Conservation (phyloP, 1,140 invertebrate species). For the Lithobius niger region DNA sequence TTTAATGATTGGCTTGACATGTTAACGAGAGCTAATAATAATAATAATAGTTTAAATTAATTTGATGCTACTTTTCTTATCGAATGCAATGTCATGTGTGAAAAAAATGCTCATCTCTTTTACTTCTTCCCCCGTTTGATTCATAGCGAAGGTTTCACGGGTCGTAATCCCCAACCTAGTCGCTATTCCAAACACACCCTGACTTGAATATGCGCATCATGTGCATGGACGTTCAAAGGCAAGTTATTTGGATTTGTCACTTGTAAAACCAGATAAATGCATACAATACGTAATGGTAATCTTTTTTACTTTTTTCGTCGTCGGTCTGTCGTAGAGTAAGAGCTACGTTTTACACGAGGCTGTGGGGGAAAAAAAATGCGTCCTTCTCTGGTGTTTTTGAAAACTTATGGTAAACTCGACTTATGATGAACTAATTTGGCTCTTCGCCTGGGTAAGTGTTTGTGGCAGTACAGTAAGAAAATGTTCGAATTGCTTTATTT, state of each 20-base stretch:
- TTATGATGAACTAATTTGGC: too few species aligned
- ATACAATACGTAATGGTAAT: constrained; percentile 9
- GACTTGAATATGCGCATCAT: constrained; percentile 16
- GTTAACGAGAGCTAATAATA: too few species aligned
- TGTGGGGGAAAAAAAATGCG: too few species aligned
- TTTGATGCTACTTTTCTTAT: constrained; percentile 2
- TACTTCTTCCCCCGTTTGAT: constrained; percentile 35
- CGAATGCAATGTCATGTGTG: constrained; percentile 11
- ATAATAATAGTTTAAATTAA: neutral
- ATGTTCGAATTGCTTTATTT: too few species aligned
- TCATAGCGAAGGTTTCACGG: constrained; percentile 36
- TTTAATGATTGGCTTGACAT: too few species aligned
- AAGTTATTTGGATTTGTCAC: constrained; percentile 18
- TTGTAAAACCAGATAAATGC: neutral
- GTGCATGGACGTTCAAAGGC: constrained; percentile 17
- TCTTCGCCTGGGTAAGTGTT: too few species aligned
- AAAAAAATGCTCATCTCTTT: constrained; percentile 22
- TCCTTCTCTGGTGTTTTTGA: too few species aligned
- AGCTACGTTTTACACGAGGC: too few species aligned
- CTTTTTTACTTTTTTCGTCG: too few species aligned
- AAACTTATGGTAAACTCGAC: too few species aligned
- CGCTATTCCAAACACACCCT: constrained; percentile 17
- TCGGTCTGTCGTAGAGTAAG: too few species aligned
- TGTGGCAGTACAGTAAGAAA: too few species aligned
- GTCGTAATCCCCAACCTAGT: constrained; percentile 22